These are phyloP conservation scores for Rhinoderma darwinii DNA, from an alignment of 2,113 vertebrate species.

Conservation along the genomic window DNA sequence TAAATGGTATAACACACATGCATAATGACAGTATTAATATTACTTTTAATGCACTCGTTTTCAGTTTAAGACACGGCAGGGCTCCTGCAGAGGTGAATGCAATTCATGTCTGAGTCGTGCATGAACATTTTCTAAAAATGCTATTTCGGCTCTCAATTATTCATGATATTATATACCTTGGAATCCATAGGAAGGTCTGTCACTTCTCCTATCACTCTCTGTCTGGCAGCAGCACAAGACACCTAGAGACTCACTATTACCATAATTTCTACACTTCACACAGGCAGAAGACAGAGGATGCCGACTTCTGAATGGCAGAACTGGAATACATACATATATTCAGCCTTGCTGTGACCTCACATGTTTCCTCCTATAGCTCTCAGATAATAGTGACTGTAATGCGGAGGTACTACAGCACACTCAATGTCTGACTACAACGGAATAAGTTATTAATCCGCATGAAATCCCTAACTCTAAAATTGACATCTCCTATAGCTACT, in stretches of 20 bases:
- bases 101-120: not conserved
- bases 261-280: not conserved
- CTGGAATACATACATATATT: not conserved
- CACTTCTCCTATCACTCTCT: not conserved
- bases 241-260: not conserved
- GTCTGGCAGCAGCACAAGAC: constrained; percentile 10
- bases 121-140: not conserved
- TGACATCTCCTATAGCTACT: not conserved
- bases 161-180: not conserved
- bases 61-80: not conserved
- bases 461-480: not conserved
- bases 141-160: not conserved
- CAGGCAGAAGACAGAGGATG: not conserved
- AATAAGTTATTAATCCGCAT: not conserved
- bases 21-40: not conserved
- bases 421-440: not conserved
- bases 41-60: not conserved
- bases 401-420: too few relatives aligned
- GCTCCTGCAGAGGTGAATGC: not conserved
- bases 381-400: not conserved
- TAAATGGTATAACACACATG: not conserved
- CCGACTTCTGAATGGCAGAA: not conserved
- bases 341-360: not conserved
- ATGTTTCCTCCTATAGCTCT: not conserved
- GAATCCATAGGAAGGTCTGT: not conserved